Conservation (phyloP, 2,797 vertebrate genomes). For the Allochrocebus solatus region DNA sequence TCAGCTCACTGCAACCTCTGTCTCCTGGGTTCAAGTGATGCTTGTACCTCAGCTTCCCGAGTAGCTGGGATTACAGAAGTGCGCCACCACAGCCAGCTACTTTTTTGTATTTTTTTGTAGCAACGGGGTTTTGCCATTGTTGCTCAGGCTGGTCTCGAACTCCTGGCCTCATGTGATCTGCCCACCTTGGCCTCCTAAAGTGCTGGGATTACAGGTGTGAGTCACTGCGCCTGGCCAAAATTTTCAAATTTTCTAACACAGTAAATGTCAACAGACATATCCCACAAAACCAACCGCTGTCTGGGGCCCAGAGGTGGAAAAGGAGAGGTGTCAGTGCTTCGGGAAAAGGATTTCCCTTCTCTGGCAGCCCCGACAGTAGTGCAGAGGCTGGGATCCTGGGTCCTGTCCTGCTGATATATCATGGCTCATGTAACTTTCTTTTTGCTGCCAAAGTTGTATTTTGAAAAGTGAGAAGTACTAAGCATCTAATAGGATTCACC, state of each 20-base stretch:
- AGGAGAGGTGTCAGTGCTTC: not conserved
- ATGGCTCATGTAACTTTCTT: not conserved
- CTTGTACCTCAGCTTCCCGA: not conserved
- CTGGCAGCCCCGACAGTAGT: not conserved
- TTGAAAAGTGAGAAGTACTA: not conserved
- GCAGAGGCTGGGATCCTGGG: not conserved
- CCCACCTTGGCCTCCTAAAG: not conserved
- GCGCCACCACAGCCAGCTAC: not conserved
- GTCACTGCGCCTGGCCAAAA: not conserved
- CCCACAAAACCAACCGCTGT: not conserved
- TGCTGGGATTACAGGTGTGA: not conserved
- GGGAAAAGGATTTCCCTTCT: not conserved
- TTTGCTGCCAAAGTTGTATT: not conserved
- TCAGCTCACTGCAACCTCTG: not conserved
- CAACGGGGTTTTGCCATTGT: not conserved
- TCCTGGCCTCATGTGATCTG: not conserved
- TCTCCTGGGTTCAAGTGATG: not conserved
- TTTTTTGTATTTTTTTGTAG: not conserved
- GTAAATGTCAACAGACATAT: not conserved
- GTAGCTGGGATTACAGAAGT: not conserved
- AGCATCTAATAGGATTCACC: not conserved
- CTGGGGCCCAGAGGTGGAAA: not conserved
- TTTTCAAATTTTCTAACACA: not conserved
- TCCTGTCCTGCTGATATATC: not conserved
- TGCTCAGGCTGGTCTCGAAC: not conserved